These are phyloP conservation scores for Phaenicophaeus curvirostris DNA, from an alignment of 2,797 vertebrate species.

Conservation along the genomic window DNA sequence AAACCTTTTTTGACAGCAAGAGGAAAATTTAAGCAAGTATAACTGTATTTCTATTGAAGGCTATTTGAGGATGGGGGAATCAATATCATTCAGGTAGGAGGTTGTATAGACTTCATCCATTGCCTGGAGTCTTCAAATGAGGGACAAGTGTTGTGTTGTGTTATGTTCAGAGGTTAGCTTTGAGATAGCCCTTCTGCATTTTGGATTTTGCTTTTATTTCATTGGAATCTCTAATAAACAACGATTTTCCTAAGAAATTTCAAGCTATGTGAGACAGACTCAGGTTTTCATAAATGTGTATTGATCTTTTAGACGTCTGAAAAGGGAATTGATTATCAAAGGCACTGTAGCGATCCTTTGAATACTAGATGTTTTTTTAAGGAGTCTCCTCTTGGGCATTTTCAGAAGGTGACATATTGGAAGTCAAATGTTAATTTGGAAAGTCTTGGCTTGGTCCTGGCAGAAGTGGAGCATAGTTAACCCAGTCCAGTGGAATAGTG, in stretches of 20 bases:
- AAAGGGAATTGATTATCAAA: background rate
- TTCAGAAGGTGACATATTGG: background rate
- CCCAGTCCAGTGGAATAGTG: background rate
- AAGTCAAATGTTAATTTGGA: background rate
- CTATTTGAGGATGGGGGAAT: background rate
- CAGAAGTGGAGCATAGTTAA: background rate
- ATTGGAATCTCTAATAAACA: background rate
- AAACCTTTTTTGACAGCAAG: background rate
- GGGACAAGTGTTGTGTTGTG: background rate
- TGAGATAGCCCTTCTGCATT: background rate
- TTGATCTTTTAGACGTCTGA: background rate
- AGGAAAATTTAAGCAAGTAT: background rate
- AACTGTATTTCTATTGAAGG: background rate
- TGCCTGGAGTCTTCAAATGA: background rate
- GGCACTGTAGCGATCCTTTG: accelerated
- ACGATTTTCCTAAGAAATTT: background rate
- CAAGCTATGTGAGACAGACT: background rate
- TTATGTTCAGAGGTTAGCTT: background rate
- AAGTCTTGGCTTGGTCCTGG: background rate
- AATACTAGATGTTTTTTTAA: background rate
- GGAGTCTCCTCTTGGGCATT: background rate
- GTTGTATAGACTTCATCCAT: background rate
- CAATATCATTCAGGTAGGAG: background rate
- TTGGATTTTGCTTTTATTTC: background rate
- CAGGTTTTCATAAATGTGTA: background rate